Evolutionary conservation across 2,888 invertebrate genomes (phyloP).

Genomic region (Brachyptera putata): DNA sequence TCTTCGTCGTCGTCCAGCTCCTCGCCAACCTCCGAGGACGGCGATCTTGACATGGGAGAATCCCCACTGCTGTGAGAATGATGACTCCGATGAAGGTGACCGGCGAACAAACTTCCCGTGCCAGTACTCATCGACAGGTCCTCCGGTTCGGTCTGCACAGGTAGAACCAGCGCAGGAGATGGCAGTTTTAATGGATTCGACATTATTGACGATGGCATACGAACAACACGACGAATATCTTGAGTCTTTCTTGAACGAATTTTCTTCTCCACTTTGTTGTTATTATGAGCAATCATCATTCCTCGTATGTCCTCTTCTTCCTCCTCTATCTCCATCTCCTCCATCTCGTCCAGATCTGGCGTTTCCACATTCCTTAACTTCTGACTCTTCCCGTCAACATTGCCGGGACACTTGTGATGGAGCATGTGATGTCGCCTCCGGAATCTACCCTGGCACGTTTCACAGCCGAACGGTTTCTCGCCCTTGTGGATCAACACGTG

Average conservation of each 20-base stretch:
- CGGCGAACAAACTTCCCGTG: constrained; percentile 10
- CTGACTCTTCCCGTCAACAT: constrained; percentile 43
- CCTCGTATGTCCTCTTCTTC: constrained; percentile 15
- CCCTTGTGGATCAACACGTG: constrained; percentile 86
- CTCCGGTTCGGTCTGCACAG: constrained; percentile 89
- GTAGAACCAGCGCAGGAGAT: constrained; percentile 50
- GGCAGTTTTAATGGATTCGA: constrained; percentile 50
- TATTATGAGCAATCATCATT: constrained; percentile 31
- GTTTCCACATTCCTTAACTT: constrained; percentile 44
- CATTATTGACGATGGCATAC: constrained; percentile 46
- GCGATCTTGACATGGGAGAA: constrained; percentile 44
- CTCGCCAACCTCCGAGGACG: constrained; percentile 47
- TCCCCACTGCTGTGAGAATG: constrained; percentile 49
- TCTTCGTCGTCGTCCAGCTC: constrained; percentile 54
- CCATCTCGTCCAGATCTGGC: constrained; percentile 33
- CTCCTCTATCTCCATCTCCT: constrained; percentile 33
- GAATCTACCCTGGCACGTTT: constrained; percentile 73
- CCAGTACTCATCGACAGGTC: constrained; percentile 66
- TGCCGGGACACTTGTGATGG: constrained; percentile 73
- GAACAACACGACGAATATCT: constrained; percentile 52
- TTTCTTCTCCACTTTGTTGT: constrained; percentile 28
- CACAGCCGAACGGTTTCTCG: constrained; percentile 83
- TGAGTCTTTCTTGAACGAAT: constrained; percentile 43
- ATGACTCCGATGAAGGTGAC: constrained; percentile 32
- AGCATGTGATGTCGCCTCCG: constrained; percentile 80